Evolutionary conservation across 2,113 vertebrate genomes (phyloP).

Genomic region (Orthonyx spaldingii): DNA sequence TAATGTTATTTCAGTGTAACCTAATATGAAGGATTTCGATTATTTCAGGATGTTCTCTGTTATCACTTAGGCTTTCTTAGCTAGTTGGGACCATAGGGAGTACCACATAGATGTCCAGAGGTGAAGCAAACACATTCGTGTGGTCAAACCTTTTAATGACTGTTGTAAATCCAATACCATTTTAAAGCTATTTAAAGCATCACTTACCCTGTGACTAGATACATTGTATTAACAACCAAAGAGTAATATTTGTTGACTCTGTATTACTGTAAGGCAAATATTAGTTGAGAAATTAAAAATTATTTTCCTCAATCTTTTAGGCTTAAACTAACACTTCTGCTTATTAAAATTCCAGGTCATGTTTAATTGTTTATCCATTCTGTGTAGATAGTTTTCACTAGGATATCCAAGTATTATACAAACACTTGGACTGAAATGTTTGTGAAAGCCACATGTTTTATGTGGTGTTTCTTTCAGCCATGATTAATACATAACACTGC

Average conservation of each 20-base stretch:
- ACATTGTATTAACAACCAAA: neutral
- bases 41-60: neutral
- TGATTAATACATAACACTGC: neutral
- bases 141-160: neutral
- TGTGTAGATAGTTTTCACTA: neutral
- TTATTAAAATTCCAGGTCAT: neutral
- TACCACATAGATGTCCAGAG: neutral
- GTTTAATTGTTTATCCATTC: neutral
- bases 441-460: neutral
- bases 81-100: neutral
- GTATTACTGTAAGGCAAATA: neutral
- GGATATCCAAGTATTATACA: neutral
- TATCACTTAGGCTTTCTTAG: neutral
- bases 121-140: neutral
- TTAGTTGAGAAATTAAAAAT: neutral
- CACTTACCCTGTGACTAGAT: neutral
- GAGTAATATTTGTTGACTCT: neutral
- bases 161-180: neutral
- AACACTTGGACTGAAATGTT: neutral
- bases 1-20: neutral
- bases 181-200: neutral
- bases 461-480: neutral
- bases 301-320: neutral
- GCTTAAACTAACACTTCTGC: neutral
- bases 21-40: neutral